Base-by-base conservation (phyloP, 2,113 vertebrate genomes). In the Hippocampus zosterae region DNA sequence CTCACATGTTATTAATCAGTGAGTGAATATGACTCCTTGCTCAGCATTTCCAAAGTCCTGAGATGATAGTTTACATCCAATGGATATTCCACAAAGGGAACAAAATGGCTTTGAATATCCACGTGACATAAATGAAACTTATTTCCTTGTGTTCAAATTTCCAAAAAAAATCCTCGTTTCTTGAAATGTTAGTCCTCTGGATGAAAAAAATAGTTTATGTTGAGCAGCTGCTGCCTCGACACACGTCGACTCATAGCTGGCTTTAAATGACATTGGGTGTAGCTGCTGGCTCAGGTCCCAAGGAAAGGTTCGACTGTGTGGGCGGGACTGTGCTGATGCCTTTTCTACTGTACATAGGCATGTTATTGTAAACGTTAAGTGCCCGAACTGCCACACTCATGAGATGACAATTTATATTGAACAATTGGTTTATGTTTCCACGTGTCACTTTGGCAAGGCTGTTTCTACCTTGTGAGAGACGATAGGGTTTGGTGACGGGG, bases 381-480 rank as follows among this genome's bases (percentile, higher is more conserved):
- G 44, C 27, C 27, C 18, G 27, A 29, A 60, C 57, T 57, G 55
- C 4, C 23, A 25, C 55, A 27, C 21, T 42, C 37, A 15, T 5
- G 33, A 55, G 9, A 62, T 5, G 33, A 62, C 9, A 37, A 62
- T 33, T 19, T 41, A 44, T 16, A 64, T 16, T 64, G 11, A 16
- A 42, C 13, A 15, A 5, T 44, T 44, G 12, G 5, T 42, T 13
- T 21, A 19, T 62, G 8, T 41, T 62, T 40, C 3, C 12, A 33
- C 21, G 10, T 41, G 37, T 37, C 1, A 65, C 27, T 59, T 59
- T 8, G 5, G 33, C 3, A 42, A n/a, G 21, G 11, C 40, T 64
- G 42, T 5, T 23, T 37, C 9, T 92, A 98, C 97, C 97, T 94
- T 99, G 96, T 25, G 92, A 94, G 62, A 99, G 94, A 55, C 93